Base-by-base conservation (phyloP, 1,140 invertebrate genomes). In the Sesamia nonagrioides region DNA sequence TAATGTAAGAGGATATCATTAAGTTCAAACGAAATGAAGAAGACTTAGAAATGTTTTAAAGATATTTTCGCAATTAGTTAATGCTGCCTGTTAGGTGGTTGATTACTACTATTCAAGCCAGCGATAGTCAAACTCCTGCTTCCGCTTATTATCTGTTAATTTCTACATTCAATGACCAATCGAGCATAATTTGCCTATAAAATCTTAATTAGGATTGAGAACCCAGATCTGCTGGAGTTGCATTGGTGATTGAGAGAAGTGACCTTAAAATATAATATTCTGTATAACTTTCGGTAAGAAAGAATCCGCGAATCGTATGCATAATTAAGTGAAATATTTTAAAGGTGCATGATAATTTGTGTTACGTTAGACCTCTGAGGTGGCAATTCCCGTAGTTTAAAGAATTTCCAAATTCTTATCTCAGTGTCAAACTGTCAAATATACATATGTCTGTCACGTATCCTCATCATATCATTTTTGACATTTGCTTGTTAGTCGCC, bases 61-160 rank as follows among this genome's bases (percentile, higher is more conserved):
- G 37, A 66, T 42, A 66, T 42, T 66, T 42, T 42, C 37, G 61
- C 61, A 66, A 66, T 66, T 63, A 63, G 60, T 63, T 63, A 40
- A 63, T 63, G 35, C 9, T 40, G 35, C n/a, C 60, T 35, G 33
- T 63, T 66, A 66, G 61, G 37, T 42, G 37, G 61, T 66, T 13
- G 37, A 66, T 42, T 42, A 17, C 21, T 42, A 42, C 37, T 66
- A 42, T 66, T 37, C 42, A 33, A 13, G 35, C 9, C 37, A 66
- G 37, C 17, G 37, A 21, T 42, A 63, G 37, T 21, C 61, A 21
- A 58, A 42, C 37, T 11, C 2, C 35, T 17, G 37, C 17, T 66
- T 66, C 35, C 17, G 37, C 17, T 66, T 66, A 40, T 66, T 66
- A 40, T 40, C 35, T 18, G n/a, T 40, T 18, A n/a, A 18, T 63